These are phyloP conservation scores for Acholoe squamosa DNA, from an alignment of 2,888 invertebrate species.

Conservation along the genomic window DNA sequence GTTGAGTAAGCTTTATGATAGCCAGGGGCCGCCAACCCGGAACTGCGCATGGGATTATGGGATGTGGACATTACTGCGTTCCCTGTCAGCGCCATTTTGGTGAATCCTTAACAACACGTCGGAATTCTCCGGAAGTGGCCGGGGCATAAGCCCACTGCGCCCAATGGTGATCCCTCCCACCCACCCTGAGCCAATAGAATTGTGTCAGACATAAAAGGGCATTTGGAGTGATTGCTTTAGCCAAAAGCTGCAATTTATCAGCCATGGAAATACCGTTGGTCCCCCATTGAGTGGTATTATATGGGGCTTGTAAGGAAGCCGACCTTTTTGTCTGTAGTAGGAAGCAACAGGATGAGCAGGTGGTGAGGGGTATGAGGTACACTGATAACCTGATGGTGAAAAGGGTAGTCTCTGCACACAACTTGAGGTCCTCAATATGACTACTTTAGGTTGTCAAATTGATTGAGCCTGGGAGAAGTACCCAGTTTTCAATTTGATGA, in stretches of 20 bases:
- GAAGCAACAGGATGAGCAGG: no score
- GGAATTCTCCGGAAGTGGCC: neutral
- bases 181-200: neutral
- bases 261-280: neutral
- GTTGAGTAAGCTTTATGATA: no score
- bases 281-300: no score
- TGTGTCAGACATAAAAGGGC: neutral
- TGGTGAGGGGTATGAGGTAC: no score
- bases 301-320: no score
- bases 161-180: neutral
- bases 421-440: no score
- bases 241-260: neutral
- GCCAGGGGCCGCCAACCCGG: constrained; percentile 12
- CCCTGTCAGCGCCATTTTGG: constrained; percentile 10
- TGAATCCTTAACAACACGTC: neutral
- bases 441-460: no score
- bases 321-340: no score
- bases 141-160: neutral
- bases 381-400: no score
- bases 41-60: neutral
- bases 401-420: no score
- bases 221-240: neutral
- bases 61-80: neutral
- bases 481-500: no score
- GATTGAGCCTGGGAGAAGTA: no score